These are phyloP conservation scores for Engraulis encrasicolus DNA, from an alignment of 2,113 vertebrate genomes.

Conservation along the genomic window DNA sequence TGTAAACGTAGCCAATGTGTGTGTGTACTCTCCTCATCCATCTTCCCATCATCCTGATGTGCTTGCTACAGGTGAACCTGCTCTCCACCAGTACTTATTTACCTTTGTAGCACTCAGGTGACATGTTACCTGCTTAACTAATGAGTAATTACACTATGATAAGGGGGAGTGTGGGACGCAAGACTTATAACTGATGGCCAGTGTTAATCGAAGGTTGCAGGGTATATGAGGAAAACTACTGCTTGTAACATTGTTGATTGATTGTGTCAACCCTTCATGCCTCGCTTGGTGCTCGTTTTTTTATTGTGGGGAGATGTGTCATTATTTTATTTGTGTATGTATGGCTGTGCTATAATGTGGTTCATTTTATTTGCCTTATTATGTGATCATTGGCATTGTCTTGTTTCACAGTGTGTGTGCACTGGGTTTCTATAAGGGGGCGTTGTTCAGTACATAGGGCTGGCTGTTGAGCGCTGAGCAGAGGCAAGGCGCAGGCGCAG, in stretches of 20 bases:
- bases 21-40: not conserved
- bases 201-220: not conserved
- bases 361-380: no score
- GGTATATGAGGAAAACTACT: no score
- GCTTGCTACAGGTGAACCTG: not conserved
- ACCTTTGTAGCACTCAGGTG: not conserved
- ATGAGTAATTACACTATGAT: not conserved
- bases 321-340: conserved; percentile 4
- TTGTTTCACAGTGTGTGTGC: not conserved
- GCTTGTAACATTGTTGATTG: not conserved
- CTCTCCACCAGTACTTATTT: not conserved
- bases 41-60: not conserved
- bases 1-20: no score
- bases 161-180: not conserved
- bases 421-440: not conserved
- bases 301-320: not conserved
- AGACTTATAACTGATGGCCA: not conserved
- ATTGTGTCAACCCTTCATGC: not conserved
- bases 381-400: not conserved
- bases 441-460: not conserved
- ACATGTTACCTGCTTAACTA: not conserved
- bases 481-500: not conserved
- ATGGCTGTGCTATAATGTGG: not conserved
- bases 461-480: no score
- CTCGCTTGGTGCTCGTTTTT: not conserved